Evolutionary conservation across 2,113 vertebrate genomes (phyloP), one percentile per base, ranked within the genome.

Genomic region (Daubentonia madagascariensis): DNA sequence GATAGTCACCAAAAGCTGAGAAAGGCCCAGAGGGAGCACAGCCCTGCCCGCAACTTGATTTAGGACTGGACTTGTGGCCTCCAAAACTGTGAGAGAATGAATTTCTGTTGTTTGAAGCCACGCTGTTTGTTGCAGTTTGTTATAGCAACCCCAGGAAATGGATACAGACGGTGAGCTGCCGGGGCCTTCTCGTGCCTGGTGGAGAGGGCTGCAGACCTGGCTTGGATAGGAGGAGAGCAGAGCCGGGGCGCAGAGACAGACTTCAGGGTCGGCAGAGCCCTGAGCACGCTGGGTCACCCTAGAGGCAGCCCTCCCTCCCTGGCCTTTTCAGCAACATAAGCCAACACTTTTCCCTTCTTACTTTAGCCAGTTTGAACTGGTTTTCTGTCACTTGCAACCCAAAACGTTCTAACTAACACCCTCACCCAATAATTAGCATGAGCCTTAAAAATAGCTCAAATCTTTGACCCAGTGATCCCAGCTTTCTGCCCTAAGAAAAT

Each of bases 401-500:
- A 85, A 61, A 84, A 48, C 73, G 67, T 76, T 80, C 78, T 63
- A 20, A 90, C 43, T 63, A 72, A 83, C 8, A 57, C 4, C 73
- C 50, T 86, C 37, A 59, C 32, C 50, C 28, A 40, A 11, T 65
- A 68, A 80, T 54, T 91, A 93, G 12, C 50, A 67, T 13, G 23
- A 72, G 22, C 35, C 50, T 89, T 76, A 85, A 91, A 67, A 91
- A 59, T 22, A 76, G 95, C 63, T 92, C 67, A 72, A 43, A 81
- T 88, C 75, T 84, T 85, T 91, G 57, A 78, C 50, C 57, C 72
- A 63, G 45, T 43, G 79, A 92, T 37, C n/a, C 45, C 65, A 93
- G 80, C 40, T 95, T 84, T 84, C 57, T 45, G 32, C 48, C 57
- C 37, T 12, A 94, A 96, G 83, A 94, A 93, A 89, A 91, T 54